Percentiles rank a stretch among this genome's conserved stretches.
phyloP scores from a whole-genome alignment of 2,113 vertebrate genomes.

The Bungarus multicinctus region DNA sequence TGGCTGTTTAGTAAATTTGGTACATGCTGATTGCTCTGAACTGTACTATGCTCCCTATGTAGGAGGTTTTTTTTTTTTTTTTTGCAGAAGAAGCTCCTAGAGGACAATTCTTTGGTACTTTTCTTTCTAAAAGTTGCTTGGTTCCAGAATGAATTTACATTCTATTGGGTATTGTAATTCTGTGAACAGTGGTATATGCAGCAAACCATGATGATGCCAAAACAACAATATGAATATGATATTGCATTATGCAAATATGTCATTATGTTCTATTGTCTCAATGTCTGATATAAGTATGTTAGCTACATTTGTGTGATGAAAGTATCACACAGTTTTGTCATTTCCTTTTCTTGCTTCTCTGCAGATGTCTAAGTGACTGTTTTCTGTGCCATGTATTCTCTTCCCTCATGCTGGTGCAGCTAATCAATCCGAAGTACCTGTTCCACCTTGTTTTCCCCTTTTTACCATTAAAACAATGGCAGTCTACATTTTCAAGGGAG shows the following conservation, averaged over 20 bases:
- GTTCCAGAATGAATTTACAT: neutral
- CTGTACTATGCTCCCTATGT: neutral
- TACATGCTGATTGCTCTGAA: neutral
- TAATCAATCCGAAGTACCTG: neutral
- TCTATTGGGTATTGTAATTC: neutral
- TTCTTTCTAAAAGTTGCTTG: neutral
- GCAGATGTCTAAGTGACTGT: neutral
- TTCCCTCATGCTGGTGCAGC: neutral
- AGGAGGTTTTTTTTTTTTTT: too few species aligned
- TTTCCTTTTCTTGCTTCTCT: neutral
- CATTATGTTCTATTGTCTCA: neutral
- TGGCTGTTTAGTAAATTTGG: neutral
- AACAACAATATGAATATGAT: neutral
- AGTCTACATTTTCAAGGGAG: neutral
- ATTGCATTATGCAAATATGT: neutral
- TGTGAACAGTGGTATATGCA: neutral
- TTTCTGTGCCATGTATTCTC: neutral
- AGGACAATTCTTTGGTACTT: neutral
- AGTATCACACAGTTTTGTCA: neutral
- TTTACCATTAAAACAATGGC: neutral
- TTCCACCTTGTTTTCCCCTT: neutral
- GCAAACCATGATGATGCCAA: neutral
- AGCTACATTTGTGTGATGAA: neutral
- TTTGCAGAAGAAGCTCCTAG: neutral
- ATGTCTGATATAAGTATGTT: neutral